phyloP scores from a whole-genome alignment of 2,113 vertebrate genomes.

The Heterochromis multidens region DNA sequence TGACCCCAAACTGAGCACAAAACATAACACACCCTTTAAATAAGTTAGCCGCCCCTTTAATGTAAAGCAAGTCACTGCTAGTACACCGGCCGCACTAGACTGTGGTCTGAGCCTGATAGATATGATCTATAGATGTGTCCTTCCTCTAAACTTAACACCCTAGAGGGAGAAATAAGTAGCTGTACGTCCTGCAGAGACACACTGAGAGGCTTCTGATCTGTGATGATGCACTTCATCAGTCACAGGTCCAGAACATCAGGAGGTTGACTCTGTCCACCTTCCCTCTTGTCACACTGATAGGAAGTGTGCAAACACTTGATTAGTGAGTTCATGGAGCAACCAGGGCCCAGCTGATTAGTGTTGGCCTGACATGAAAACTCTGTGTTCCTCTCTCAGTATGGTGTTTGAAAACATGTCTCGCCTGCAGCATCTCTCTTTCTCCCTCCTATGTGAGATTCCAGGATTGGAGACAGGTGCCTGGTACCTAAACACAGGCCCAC shows the following conservation, averaged over 20 bases:
- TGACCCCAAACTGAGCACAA: not conserved
- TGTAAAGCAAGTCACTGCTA: not conserved
- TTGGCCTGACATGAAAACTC: not conserved
- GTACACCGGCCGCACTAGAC: not conserved
- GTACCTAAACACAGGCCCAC: not conserved
- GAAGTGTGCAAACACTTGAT: slow-evolving; percentile 42
- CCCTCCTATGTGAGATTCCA: not conserved
- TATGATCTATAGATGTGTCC: not conserved
- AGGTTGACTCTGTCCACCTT: not conserved
- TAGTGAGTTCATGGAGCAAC: slow-evolving; percentile 14
- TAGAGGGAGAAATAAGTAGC: not conserved
- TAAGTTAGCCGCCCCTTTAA: not conserved
- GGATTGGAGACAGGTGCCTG: not conserved
- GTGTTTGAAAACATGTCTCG: slow-evolving; percentile 13
- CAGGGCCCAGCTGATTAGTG: slow-evolving; percentile 19
- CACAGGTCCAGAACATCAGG: not conserved
- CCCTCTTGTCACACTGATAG: not conserved
- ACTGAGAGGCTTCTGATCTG: not conserved
- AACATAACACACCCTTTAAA: not conserved
- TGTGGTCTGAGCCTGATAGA: not conserved
- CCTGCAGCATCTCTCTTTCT: not conserved
- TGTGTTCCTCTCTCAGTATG: slow-evolving; percentile 4
- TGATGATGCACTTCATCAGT: not conserved
- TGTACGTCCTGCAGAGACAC: not conserved
- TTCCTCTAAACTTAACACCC: not conserved